Percentiles rank a stretch among this genome's conserved stretches.
Conservation (phyloP, 2,888 invertebrate species). For the Dolomedes plantarius region DNA sequence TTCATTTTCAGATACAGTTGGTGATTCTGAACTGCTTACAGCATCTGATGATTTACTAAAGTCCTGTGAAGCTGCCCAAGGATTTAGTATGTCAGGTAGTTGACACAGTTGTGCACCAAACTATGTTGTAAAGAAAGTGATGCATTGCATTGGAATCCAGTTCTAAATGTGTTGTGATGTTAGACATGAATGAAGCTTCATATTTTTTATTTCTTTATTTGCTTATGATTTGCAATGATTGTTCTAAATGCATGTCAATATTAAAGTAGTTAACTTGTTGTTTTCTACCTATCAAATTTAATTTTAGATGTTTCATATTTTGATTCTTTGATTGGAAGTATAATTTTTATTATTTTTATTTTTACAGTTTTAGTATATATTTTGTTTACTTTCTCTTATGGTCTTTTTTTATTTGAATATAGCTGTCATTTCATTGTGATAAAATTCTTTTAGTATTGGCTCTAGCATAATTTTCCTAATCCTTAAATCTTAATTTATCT, state of each 20-base stretch:
- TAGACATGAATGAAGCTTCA: background rate
- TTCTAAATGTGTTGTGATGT: conserved; percentile 2
- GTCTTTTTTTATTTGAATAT: background rate
- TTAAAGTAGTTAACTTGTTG: background rate
- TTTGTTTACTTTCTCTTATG: no score
- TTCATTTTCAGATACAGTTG: conserved; percentile 58
- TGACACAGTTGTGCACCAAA: conserved; percentile 66
- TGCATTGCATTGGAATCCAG: conserved; percentile 2
- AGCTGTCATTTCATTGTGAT: no score
- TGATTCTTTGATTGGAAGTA: background rate
- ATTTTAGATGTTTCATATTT: background rate
- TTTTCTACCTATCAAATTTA: background rate
- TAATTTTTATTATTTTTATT: background rate
- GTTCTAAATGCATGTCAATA: background rate
- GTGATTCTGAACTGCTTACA: conserved; percentile 42
- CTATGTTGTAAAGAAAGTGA: conserved; percentile 57
- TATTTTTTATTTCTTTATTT: background rate
- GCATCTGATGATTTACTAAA: conserved; percentile 53
- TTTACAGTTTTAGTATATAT: background rate
- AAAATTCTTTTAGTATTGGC: no score
- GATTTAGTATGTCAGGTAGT: conserved; percentile 70
- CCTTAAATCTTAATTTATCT: background rate
- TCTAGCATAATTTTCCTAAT: background rate
- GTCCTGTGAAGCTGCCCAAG: conserved; percentile 62
- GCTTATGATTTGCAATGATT: background rate